These are phyloP conservation scores for Parauchenoglanis ngamensis DNA, from an alignment of 2,797 vertebrate genomes.

Conservation along the genomic window DNA sequence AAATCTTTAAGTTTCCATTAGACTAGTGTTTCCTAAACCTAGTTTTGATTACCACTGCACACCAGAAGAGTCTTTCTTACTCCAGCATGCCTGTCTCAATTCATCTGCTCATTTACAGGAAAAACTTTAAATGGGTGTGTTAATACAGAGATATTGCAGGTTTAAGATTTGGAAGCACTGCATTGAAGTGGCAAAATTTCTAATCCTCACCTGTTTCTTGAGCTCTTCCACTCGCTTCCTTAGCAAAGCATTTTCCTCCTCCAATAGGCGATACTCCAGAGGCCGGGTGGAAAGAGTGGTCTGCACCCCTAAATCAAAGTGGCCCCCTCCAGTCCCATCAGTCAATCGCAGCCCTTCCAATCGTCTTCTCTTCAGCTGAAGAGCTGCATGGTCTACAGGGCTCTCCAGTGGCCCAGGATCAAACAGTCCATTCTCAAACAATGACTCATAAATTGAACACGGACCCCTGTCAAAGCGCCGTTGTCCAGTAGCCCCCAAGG, in stretches of 20 bases:
- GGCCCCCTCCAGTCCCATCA: conserved; percentile 67
- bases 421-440: conserved; percentile 77
- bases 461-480: conserved; percentile 76
- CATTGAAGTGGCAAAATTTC: conserved; percentile 1
- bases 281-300: conserved; percentile 76
- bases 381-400: conserved; percentile 80
- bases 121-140: not conserved
- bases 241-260: conserved; percentile 92
- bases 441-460: conserved; percentile 82
- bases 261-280: conserved; percentile 89
- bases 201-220: conserved; percentile 87
- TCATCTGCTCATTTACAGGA: not conserved
- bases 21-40: not conserved
- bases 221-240: conserved; percentile 93
- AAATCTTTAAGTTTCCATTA: not conserved
- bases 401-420: conserved; percentile 80
- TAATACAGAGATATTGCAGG: not conserved
- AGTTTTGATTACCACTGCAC: not conserved
- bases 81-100: not conserved
- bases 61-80: not conserved
- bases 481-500: conserved; percentile 67
- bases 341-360: conserved; percentile 85
- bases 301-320: conserved; percentile 82
- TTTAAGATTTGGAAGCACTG: not conserved
- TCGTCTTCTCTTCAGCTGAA: conserved; percentile 91